Evolutionary conservation across 1,140 invertebrate genomes (phyloP).

Genomic region (Drosophila ironensis): DNA sequence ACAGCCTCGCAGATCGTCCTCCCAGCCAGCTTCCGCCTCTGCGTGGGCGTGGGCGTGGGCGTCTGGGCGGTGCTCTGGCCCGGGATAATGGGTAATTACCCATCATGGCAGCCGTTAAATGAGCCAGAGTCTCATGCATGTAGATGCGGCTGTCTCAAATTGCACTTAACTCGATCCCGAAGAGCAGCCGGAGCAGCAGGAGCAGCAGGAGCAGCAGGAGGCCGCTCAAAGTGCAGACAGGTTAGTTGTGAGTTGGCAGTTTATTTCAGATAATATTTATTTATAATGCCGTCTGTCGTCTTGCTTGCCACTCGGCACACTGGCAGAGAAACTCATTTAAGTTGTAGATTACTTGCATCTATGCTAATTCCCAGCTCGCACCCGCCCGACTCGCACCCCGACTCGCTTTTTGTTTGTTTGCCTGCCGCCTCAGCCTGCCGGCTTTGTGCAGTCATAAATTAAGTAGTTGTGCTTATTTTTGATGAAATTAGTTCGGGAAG

Average conservation of each 20-base stretch:
- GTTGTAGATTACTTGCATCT: constrained; percentile 68
- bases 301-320: not conserved
- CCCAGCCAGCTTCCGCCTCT: too few relatives aligned
- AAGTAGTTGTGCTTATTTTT: constrained; percentile 44
- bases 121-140: constrained; percentile 11
- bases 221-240: constrained; percentile 69
- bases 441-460: constrained; percentile 51
- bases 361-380: constrained; percentile 1
- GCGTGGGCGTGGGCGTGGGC: too few relatives aligned
- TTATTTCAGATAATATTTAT: constrained; percentile 78
- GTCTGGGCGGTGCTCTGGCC: constrained; percentile 34
- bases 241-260: constrained; percentile 72
- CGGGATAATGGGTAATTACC: constrained; percentile 75
- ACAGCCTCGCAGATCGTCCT: too few relatives aligned
- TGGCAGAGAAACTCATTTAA: constrained; percentile 61
- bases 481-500: constrained; percentile 52
- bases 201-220: constrained; percentile 32
- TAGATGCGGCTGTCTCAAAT: constrained; percentile 35
- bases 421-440: constrained; percentile 1
- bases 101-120: constrained; percentile 67
- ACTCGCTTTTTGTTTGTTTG: constrained; percentile 5
- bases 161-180: constrained; percentile 63
- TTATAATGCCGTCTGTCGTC: constrained; percentile 66
- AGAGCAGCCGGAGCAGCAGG: too few relatives aligned
- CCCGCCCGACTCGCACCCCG: too few relatives aligned